Evolutionary conservation across 2,888 invertebrate genomes (phyloP).

Genomic region (Lithophane ornitopus): DNA sequence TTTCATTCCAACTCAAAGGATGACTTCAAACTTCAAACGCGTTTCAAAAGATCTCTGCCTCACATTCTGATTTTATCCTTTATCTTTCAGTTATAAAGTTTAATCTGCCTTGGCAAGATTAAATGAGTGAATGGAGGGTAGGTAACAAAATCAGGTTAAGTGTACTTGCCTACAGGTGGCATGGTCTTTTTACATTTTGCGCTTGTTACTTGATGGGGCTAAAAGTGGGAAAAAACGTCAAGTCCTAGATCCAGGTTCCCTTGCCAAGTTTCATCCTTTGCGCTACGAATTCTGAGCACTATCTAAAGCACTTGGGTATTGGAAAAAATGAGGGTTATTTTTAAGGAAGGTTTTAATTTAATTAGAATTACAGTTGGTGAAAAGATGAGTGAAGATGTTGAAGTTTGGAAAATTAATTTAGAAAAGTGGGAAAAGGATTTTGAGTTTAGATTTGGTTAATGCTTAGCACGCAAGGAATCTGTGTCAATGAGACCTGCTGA

Average conservation of each 20-base stretch:
- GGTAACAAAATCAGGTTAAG: slow-evolving; percentile 67
- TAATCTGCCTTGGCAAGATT: slow-evolving; percentile 21
- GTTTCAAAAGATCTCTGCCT: slow-evolving; percentile 44
- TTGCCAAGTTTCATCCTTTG: slow-evolving; percentile 42
- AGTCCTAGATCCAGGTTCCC: slow-evolving; percentile 37
- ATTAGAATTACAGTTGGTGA: slow-evolving; percentile 11
- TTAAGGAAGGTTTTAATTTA: slow-evolving; percentile 16
- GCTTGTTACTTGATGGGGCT: slow-evolving; percentile 60
- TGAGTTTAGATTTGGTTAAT: not conserved
- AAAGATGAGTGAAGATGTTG: not conserved
- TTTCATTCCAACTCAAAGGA: slow-evolving; percentile 52
- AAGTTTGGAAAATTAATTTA: not conserved
- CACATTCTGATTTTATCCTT: slow-evolving; percentile 12
- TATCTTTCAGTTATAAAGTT: slow-evolving; percentile 12
- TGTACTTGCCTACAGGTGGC: slow-evolving; percentile 71
- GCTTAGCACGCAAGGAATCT: not conserved
- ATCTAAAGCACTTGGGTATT: slow-evolving; percentile 26
- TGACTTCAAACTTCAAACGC: slow-evolving; percentile 57
- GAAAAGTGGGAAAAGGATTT: not conserved
- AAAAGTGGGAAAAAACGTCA: slow-evolving; percentile 46
- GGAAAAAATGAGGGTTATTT: slow-evolving; percentile 13
- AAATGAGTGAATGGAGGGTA: slow-evolving; percentile 41
- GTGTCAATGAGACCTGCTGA: not conserved
- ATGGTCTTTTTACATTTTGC: slow-evolving; percentile 66
- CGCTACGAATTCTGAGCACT: slow-evolving; percentile 22